Conservation (phyloP, 1,140 invertebrate species). For the Zeugodacus cucurbitae region DNA sequence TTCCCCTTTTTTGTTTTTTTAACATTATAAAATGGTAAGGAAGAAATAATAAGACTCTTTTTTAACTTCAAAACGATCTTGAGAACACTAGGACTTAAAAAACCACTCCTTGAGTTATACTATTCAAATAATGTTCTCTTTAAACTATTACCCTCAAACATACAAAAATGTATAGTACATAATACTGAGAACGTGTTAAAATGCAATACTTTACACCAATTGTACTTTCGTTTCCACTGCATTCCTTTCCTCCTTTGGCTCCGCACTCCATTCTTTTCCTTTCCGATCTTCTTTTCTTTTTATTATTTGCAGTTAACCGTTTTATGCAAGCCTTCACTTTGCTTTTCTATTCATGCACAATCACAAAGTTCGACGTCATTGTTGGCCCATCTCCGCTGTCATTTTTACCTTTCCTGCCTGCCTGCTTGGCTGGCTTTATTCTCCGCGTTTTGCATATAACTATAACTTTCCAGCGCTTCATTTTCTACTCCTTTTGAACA, state of each 20-base stretch:
- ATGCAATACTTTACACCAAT: too few species aligned
- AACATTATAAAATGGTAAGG: too few species aligned
- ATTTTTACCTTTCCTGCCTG: not conserved
- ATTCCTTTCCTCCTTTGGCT: not conserved
- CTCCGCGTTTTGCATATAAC: not conserved
- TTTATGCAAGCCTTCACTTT: not conserved
- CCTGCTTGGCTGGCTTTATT: too few species aligned
- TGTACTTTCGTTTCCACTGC: too few species aligned
- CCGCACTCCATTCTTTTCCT: not conserved
- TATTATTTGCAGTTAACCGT: not conserved
- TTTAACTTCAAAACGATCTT: too few species aligned
- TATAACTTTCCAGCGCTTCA: not conserved
- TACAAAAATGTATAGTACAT: too few species aligned
- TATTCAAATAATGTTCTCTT: too few species aligned
- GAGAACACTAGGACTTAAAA: too few species aligned
- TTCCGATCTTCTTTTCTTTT: not conserved
- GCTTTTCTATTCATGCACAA: not conserved
- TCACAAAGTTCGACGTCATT: not conserved
- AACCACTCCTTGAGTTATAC: too few species aligned
- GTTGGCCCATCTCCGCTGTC: not conserved
- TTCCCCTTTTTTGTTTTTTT: too few species aligned
- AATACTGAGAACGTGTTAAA: not conserved
- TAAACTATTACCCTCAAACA: too few species aligned
- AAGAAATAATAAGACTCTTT: too few species aligned
- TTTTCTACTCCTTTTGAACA: not conserved